phyloP scores from a whole-genome alignment of 2,888 invertebrate species.

The Pantelozetes paolii region DNA sequence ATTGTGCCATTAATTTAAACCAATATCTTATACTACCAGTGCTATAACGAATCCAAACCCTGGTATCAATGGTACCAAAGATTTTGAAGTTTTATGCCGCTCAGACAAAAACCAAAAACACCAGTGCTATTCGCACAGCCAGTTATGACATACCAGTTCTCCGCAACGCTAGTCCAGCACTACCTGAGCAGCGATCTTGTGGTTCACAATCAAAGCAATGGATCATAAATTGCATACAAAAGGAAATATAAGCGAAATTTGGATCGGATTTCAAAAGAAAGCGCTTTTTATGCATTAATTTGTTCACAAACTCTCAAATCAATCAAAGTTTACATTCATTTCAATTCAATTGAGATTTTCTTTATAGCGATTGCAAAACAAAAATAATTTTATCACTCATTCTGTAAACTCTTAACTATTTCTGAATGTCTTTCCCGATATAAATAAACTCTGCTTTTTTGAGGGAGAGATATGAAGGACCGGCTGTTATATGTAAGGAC shows the following conservation, averaged over 20 bases:
- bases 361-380: neutral
- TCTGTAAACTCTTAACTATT: neutral
- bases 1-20: too few species aligned
- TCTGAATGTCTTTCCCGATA: neutral
- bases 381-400: neutral
- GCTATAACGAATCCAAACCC: neutral
- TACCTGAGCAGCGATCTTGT: slow-evolving; percentile 32
- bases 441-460: neutral
- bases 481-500: neutral
- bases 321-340: neutral
- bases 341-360: neutral
- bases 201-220: slow-evolving; percentile 14
- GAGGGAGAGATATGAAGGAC: neutral
- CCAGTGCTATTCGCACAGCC: neutral
- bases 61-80: neutral
- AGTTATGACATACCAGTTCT: neutral
- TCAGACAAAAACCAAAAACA: neutral
- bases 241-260: too few species aligned
- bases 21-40: neutral
- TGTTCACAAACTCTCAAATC: neutral
- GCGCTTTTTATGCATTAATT: neutral
- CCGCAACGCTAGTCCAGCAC: neutral
- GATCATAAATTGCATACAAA: neutral
- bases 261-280: too few species aligned
- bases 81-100: neutral